A percentile compares a stretch with the other conserved stretches of the same genome.
Conservation (phyloP, 2,797 vertebrate species). For the Aldrovandia affinis region DNA sequence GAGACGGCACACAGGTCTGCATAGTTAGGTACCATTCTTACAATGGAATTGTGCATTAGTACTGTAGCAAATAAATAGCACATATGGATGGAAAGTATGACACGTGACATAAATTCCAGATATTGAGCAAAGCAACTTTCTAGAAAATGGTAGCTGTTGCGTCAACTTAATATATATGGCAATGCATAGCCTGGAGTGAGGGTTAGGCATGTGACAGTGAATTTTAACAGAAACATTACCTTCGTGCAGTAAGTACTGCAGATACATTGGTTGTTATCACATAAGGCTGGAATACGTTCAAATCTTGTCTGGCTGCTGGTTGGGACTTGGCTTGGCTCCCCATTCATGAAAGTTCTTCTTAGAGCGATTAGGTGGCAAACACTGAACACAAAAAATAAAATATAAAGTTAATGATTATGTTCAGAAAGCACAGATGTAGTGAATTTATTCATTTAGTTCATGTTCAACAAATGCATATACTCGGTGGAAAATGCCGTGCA, state of each 20-base stretch:
- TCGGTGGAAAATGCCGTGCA: no score
- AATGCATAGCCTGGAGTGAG: background rate
- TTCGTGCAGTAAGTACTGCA: background rate
- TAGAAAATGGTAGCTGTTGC: background rate
- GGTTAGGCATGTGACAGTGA: background rate
- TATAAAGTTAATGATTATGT: background rate
- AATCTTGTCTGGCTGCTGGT: background rate
- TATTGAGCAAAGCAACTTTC: background rate
- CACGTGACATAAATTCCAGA: background rate
- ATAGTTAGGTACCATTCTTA: background rate
- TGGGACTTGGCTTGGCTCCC: background rate
- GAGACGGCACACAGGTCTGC: no score
- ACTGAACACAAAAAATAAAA: background rate
- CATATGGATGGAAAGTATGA: background rate
- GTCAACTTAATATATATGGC: background rate
- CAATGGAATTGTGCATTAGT: background rate
- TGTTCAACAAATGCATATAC: no score
- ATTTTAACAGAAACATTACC: background rate
- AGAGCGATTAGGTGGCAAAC: no score
- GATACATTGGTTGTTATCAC: background rate
- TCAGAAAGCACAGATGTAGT: no score
- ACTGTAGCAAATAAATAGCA: background rate
- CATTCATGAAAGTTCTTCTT: background rate
- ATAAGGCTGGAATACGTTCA: background rate
- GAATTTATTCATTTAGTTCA: no score